phyloP scores from a whole-genome alignment of 2,797 vertebrate genomes.

The Danio jaintianensis region DNA sequence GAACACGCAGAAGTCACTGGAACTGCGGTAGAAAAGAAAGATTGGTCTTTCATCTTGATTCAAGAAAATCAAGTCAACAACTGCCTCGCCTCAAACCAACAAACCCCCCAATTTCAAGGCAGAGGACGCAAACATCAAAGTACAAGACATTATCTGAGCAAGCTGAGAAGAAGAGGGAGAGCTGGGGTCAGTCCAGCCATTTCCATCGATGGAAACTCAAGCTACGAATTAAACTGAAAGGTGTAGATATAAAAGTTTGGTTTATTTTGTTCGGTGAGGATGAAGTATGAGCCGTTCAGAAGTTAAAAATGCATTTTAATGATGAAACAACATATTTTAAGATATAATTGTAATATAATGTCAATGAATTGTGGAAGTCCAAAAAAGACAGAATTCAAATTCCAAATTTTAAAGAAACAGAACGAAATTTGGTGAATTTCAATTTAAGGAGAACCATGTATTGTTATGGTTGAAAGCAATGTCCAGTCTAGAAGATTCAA shows the following conservation, averaged over 20 bases:
- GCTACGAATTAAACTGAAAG: slow-evolving; percentile 5
- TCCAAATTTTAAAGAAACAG: not conserved
- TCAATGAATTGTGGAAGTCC: not conserved
- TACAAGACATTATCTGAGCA: slow-evolving; percentile 15
- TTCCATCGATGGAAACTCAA: not conserved
- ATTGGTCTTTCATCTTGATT: slow-evolving; percentile 81
- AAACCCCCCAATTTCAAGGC: slow-evolving; percentile 39
- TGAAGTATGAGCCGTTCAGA: not conserved
- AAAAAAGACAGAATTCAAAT: not conserved
- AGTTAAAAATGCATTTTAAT: not conserved
- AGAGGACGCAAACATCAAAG: slow-evolving; percentile 50
- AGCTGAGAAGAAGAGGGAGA: slow-evolving; percentile 32
- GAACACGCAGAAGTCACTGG: slow-evolving; percentile 66
- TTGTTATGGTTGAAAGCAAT: too few species aligned
- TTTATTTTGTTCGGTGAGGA: not conserved
- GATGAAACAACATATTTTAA: not conserved
- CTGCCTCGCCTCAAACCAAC: slow-evolving; percentile 74
- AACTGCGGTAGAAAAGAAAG: slow-evolving; percentile 68
- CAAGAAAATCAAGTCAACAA: slow-evolving; percentile 78
- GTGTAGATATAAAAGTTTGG: not conserved
- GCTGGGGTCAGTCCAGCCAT: not conserved
- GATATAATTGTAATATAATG: too few species aligned
- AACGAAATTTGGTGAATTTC: not conserved
- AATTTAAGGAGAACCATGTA: not conserved
- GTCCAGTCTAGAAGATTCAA: too few species aligned